Percentiles rank a stretch among this genome's conserved stretches.
Evolutionary conservation across 2,113 vertebrate species (phyloP).

Genomic region (Chionis minor): DNA sequence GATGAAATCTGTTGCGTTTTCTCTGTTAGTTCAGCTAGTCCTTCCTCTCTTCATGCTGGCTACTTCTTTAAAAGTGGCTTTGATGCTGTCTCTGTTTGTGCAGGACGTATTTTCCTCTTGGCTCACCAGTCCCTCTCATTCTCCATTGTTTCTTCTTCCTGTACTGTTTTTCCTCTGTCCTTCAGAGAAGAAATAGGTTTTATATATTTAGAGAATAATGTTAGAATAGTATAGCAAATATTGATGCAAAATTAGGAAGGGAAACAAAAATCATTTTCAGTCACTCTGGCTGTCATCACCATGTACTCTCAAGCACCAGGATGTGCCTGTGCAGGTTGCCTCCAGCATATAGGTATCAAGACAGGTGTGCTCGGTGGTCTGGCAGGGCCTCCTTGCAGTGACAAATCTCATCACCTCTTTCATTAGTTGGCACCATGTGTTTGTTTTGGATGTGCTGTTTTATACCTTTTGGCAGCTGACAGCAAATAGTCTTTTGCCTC

Average conservation of each 20-base stretch:
- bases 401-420: not conserved
- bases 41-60: not conserved
- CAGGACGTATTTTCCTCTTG: not conserved
- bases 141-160: not conserved
- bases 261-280: not conserved
- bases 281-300: not conserved
- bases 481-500: not conserved
- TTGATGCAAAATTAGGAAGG: not conserved
- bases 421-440: not conserved
- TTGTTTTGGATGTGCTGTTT: not conserved
- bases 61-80: not conserved
- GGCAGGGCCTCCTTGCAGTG: not conserved
- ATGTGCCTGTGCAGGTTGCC: not conserved
- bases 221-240: not conserved
- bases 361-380: not conserved
- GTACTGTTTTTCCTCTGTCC: not conserved
- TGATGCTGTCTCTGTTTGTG: not conserved
- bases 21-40: not conserved
- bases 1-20: not conserved
- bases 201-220: not conserved
- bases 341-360: not conserved
- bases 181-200: not conserved
- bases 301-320: accelerated
- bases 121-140: not conserved
- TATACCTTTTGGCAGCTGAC: not conserved